Percentiles rank a stretch among this genome's conserved stretches.
Evolutionary conservation across 64 coral and sea anemone genomes (phyloP).

Genomic region (Stichodactyla mertensii): DNA sequence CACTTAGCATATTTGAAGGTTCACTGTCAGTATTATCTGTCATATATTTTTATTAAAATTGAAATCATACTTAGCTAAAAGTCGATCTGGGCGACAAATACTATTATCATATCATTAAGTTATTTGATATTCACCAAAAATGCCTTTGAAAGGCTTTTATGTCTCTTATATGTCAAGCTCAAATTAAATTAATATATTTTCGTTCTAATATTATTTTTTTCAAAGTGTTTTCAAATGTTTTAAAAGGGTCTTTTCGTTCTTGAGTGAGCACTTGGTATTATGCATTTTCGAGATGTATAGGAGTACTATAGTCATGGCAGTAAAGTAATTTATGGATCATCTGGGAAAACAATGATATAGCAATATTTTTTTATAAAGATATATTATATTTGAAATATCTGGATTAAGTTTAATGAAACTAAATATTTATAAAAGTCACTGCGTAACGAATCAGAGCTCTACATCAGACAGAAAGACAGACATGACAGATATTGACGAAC

Average conservation of each 20-base stretch:
- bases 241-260: not conserved
- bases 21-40: too few species aligned
- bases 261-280: not conserved
- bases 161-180: not conserved
- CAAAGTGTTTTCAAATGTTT: not conserved
- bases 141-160: too few species aligned
- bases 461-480: not conserved
- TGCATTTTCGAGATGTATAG: not conserved
- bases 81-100: not conserved
- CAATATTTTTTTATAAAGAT: constrained; percentile 6
- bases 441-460: not conserved
- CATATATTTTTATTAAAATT: not conserved
- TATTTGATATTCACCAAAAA: not conserved
- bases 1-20: too few species aligned
- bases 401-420: not conserved
- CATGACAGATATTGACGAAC: not conserved
- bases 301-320: not conserved
- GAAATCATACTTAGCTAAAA: not conserved
- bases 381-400: constrained; percentile 1
- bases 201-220: not conserved
- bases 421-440: not conserved
- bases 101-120: not conserved
- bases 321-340: not conserved
- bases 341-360: not conserved
- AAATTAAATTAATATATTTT: constrained; percentile 2